These are phyloP conservation scores for Acleris emargana DNA, from an alignment of 2,888 invertebrate species.

Conservation along the genomic window DNA sequence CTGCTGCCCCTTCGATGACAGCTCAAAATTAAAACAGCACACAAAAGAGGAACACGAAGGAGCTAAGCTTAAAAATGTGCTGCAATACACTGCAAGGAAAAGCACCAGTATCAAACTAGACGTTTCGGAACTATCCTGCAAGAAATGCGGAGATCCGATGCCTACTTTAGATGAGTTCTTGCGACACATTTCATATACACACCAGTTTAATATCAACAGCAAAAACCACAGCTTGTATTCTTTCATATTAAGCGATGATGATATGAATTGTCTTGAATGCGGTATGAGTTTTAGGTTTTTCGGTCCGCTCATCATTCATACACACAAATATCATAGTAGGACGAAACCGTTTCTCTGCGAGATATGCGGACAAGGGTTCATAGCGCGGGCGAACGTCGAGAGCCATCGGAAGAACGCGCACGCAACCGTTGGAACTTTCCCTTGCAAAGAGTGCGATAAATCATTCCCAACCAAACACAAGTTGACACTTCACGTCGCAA, in stretches of 20 bases:
- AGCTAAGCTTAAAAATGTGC: slow-evolving; percentile 46
- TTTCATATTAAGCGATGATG: slow-evolving; percentile 53
- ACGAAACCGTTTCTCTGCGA: slow-evolving; percentile 56
- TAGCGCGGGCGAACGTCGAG: slow-evolving; percentile 55
- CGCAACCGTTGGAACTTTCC: slow-evolving; percentile 42
- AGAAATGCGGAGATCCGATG: slow-evolving; percentile 48
- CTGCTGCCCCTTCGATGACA: slow-evolving; percentile 50
- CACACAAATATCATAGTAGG: slow-evolving; percentile 53
- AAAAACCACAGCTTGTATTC: slow-evolving; percentile 45
- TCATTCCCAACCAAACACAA: slow-evolving; percentile 49
- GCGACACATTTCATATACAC: slow-evolving; percentile 46
- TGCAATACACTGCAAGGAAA: slow-evolving; percentile 39
- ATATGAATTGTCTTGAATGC: slow-evolving; percentile 57
- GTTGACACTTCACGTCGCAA: slow-evolving; percentile 45
- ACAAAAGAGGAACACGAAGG: slow-evolving; percentile 49
- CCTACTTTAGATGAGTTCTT: slow-evolving; percentile 49
- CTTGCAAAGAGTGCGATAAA: slow-evolving; percentile 41
- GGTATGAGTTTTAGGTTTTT: slow-evolving; percentile 57
- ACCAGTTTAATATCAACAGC: slow-evolving; percentile 43
- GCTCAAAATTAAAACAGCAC: slow-evolving; percentile 48
- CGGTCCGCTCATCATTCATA: slow-evolving; percentile 53
- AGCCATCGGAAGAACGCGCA: slow-evolving; percentile 61
- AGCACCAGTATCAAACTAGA: slow-evolving; percentile 54
- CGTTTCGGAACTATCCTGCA: slow-evolving; percentile 54
- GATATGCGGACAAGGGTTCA: slow-evolving; percentile 65